Base-by-base conservation (phyloP, 2,797 vertebrate genomes). In the Falco cherrug region DNA sequence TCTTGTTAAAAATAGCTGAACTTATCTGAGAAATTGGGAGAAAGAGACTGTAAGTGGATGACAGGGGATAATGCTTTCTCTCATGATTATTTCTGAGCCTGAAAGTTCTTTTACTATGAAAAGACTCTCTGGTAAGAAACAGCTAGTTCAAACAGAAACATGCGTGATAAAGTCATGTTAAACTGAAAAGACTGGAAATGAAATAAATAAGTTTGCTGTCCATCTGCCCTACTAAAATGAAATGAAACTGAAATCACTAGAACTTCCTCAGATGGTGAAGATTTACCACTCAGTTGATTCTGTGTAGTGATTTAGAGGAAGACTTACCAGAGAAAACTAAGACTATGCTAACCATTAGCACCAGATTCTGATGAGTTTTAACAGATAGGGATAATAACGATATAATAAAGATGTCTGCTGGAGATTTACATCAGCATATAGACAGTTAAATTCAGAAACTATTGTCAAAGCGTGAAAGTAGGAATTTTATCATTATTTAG, bases 151-250 rank as follows among this genome's bases (percentile, higher is more conserved):
- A 33, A 60, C 53, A 39, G 31, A 68, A 69, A 24, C 4, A 41
- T 29, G 5, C 43, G 63, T 4, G 2, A 24, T 21, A 43, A 29
- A 50, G 5, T 68, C 3, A 0, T 33, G 12, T 78, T 53, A 68
- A 81, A 70, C 8, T 45, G 28, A 41, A 80, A 87, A 75, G 16
- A 48, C 6, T 47, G 18, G 5, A 80, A 85, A 74, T 48, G 0
- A 86, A 89, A 45, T 35, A n/a, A 60, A 17, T 33, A 60, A 11
- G 2, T n/a, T 87, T 15, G 0, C 5, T 47, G 9, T 47, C 25
- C 79, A 25, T 25, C 14, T 47, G 6, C 12, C 10, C 25, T 43
- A 35, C 11, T 56, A 41, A 65, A 65, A 6, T 53, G 21, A 47
- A 59, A 86, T 51, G 4, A 60, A 71, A 45, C 5, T 64, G 13